Evolutionary conservation across 1,140 invertebrate species (phyloP).

Genomic region (Cyrtorhinus lividipennis): DNA sequence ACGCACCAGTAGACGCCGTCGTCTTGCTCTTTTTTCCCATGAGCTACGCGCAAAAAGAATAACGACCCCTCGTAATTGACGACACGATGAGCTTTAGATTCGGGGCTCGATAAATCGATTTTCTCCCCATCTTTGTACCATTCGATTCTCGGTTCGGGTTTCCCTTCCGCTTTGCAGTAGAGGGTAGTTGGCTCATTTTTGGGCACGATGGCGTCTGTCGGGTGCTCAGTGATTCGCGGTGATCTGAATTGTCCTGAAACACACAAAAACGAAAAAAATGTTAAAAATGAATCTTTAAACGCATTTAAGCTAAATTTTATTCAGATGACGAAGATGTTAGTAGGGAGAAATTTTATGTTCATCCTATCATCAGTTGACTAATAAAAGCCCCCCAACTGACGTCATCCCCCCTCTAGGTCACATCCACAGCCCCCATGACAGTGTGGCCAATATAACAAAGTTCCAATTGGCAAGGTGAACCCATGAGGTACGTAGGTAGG

Average conservation of each 20-base stretch:
- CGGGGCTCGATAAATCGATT: constrained; percentile 38
- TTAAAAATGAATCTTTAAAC: too few relatives aligned
- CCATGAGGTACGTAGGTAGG: too few relatives aligned
- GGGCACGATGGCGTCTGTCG: constrained; percentile 40
- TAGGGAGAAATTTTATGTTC: too few relatives aligned
- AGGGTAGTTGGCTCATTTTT: constrained; percentile 78
- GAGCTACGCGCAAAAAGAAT: constrained; percentile 47
- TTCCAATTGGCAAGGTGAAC: too few relatives aligned
- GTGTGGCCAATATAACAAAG: too few relatives aligned
- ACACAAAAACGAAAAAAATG: constrained; percentile 13
- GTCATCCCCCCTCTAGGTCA: too few relatives aligned
- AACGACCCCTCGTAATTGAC: constrained; percentile 25
- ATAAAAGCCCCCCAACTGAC: too few relatives aligned
- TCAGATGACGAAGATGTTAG: too few relatives aligned
- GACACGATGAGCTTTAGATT: constrained; percentile 24
- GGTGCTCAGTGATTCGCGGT: constrained; percentile 25
- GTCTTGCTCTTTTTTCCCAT: constrained; percentile 70
- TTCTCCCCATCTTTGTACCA: constrained; percentile 75
- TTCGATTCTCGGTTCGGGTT: constrained; percentile 78
- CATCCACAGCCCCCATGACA: too few relatives aligned
- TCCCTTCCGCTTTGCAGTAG: constrained; percentile 80
- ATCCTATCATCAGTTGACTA: too few relatives aligned
- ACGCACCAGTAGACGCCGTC: constrained; percentile 75
- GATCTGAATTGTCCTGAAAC: constrained; percentile 24
- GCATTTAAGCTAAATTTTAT: too few relatives aligned